Evolutionary conservation across 2,113 vertebrate genomes (phyloP).

Genomic region (Perca schrenkii): DNA sequence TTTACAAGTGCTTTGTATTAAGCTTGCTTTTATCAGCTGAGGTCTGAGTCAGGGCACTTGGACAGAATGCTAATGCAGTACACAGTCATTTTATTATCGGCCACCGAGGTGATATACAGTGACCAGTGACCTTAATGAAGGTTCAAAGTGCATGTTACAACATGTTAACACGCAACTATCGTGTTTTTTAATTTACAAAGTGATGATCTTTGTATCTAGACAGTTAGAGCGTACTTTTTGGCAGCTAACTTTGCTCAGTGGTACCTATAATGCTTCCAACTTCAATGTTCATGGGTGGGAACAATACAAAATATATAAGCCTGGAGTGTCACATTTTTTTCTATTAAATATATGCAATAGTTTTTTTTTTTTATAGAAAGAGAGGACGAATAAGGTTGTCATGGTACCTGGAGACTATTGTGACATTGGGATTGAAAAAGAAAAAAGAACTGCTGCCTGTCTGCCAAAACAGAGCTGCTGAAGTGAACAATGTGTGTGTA

Average conservation of each 20-base stretch:
- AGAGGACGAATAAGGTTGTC: conserved; percentile 1
- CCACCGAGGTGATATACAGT: conserved; percentile 3
- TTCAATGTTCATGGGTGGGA: neutral
- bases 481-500: conserved; percentile 22
- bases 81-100: conserved; percentile 18
- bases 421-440: conserved; percentile 25
- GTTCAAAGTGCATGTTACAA: neutral
- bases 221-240: neutral
- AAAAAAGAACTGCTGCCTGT: neutral
- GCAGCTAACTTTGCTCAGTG: neutral
- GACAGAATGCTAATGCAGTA: conserved; percentile 35
- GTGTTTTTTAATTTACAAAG: neutral
- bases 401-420: neutral
- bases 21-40: conserved; percentile 47
- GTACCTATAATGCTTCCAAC: neutral
- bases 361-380: neutral
- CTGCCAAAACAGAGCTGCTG: conserved; percentile 34
- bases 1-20: neutral
- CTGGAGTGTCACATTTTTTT: neutral
- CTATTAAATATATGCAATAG: neutral
- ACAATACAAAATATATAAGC: neutral
- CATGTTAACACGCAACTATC: neutral
- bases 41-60: conserved; percentile 38
- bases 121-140: neutral
- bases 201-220: neutral